Evolutionary conservation across 2,888 invertebrate species (phyloP).

Genomic region (Holacanthella duospinosa): DNA sequence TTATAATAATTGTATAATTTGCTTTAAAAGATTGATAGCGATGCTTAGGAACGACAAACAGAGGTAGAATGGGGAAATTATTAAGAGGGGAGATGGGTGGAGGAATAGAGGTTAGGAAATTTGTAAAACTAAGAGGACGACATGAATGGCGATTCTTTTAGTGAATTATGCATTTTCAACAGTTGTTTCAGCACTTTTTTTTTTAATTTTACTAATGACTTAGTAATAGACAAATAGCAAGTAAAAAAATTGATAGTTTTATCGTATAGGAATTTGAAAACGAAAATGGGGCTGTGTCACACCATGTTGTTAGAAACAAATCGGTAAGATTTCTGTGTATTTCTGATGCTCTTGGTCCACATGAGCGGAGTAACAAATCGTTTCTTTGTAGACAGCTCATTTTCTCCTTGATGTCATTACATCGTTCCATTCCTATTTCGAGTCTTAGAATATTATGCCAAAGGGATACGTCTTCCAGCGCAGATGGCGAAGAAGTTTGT

Average conservation of each 20-base stretch:
- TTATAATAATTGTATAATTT: too few relatives aligned
- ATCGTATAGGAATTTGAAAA: not conserved
- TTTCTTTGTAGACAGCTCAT: not conserved
- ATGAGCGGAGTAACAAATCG: not conserved
- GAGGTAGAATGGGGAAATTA: too few relatives aligned
- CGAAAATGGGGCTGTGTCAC: constrained; percentile 1
- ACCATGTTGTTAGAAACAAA: not conserved
- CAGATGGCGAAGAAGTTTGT: not conserved
- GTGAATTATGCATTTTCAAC: too few relatives aligned
- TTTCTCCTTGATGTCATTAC: not conserved
- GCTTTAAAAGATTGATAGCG: too few relatives aligned
- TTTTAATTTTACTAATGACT: too few relatives aligned
- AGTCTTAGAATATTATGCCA: not conserved
- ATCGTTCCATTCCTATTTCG: not conserved
- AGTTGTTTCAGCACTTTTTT: too few relatives aligned
- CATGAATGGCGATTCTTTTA: too few relatives aligned
- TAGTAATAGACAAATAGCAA: too few relatives aligned
- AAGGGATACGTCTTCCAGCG: not conserved
- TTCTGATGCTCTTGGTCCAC: not conserved
- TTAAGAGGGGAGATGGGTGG: too few relatives aligned
- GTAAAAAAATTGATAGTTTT: not conserved
- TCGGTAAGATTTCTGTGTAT: not conserved
- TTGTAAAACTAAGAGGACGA: too few relatives aligned
- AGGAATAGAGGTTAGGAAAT: too few relatives aligned
- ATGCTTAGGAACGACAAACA: too few relatives aligned